These are phyloP conservation scores for Oncorhynchus clarkii DNA, from an alignment of 2,113 vertebrate genomes.

Conservation along the genomic window DNA sequence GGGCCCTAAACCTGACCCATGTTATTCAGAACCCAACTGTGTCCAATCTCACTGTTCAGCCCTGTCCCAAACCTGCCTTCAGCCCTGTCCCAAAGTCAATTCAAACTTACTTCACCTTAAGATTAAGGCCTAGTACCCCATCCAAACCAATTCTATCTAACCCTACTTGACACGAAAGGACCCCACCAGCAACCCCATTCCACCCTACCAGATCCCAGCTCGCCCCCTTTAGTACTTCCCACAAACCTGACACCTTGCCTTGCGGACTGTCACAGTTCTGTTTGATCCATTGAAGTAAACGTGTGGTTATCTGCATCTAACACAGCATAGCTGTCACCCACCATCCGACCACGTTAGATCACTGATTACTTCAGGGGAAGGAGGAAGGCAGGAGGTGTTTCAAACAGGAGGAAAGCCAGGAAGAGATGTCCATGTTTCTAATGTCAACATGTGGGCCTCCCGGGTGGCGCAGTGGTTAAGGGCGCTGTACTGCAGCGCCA, in stretches of 20 bases:
- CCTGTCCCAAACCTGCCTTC: conserved; percentile 60
- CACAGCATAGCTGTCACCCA: background rate
- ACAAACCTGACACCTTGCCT: too few relatives aligned
- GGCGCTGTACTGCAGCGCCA: too few relatives aligned
- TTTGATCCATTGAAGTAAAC: background rate
- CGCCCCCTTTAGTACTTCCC: background rate
- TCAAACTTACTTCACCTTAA: too few relatives aligned
- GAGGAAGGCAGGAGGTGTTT: background rate
- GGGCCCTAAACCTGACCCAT: too few relatives aligned
- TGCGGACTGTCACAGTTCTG: background rate
- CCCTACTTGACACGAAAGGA: background rate
- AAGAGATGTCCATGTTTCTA: background rate
- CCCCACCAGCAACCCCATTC: background rate
- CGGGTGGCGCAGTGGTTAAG: too few relatives aligned
- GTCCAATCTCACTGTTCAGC: conserved; percentile 90
- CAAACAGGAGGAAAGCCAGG: background rate
- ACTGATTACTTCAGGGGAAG: too few relatives aligned
- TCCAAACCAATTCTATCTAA: background rate
- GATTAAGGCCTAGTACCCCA: background rate
- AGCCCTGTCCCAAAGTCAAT: too few relatives aligned
- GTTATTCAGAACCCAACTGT: background rate
- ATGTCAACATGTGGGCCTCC: background rate
- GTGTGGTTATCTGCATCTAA: background rate
- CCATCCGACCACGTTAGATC: background rate
- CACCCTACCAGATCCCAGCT: background rate